Conservation (phyloP, 1,140 invertebrate genomes). For the Callitettix versicolor region DNA sequence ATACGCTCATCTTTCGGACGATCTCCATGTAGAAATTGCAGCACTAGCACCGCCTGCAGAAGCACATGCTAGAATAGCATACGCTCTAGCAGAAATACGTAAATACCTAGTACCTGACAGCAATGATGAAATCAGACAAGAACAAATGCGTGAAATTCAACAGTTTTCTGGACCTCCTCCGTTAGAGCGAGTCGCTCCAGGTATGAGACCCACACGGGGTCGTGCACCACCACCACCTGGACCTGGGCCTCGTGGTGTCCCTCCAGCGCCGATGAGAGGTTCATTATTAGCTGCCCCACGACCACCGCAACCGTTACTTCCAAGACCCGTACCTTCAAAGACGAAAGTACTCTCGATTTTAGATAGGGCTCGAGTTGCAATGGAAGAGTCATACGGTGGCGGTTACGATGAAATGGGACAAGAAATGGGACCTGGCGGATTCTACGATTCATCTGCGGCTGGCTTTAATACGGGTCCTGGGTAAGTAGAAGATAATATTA, state of each 20-base stretch:
- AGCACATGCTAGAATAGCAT: conserved; percentile 81
- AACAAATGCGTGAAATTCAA: conserved; percentile 64
- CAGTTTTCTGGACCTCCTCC: conserved; percentile 25
- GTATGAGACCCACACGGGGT: conserved; percentile 27
- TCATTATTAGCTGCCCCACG: conserved; percentile 32
- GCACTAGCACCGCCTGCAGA: conserved; percentile 81
- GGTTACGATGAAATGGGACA: conserved; percentile 4
- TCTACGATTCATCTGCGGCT: conserved; percentile 11
- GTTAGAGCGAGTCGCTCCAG: conserved; percentile 22
- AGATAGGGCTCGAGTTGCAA: conserved; percentile 64
- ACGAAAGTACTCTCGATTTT: conserved; percentile 72
- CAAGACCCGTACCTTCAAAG: conserved; percentile 35
- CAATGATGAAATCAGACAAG: conserved; percentile 69
- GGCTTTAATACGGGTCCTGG: conserved; percentile 12
- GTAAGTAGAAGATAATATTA: conserved; percentile 2
- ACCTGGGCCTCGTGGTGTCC: conserved; percentile 7
- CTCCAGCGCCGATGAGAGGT: background rate
- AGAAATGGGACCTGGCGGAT: conserved; percentile 11
- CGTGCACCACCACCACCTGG: conserved; percentile 18
- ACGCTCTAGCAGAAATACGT: conserved; percentile 66
- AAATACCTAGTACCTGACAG: conserved; percentile 48
- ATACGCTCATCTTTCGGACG: conserved; percentile 83
- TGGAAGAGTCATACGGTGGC: conserved; percentile 37
- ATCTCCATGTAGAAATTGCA: conserved; percentile 87
- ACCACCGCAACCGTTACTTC: conserved; percentile 24